Percentiles rank a stretch among this genome's conserved stretches.
Evolutionary conservation across 2,797 vertebrate genomes (phyloP).

Genomic region (Parotocinclus haroldoi): DNA sequence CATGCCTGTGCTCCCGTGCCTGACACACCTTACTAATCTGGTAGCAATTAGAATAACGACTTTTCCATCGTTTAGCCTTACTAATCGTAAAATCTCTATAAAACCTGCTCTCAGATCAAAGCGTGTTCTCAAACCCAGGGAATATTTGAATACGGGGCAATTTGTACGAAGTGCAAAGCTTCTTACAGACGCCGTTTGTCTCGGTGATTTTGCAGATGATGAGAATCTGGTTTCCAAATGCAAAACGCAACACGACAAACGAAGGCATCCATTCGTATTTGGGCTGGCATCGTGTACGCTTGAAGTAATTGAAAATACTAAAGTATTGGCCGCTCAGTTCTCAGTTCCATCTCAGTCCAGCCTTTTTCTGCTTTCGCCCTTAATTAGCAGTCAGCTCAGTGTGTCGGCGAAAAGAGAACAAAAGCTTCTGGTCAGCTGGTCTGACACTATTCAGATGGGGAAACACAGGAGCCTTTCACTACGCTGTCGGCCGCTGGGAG

Average conservation of each 20-base stretch:
- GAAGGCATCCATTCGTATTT: no score
- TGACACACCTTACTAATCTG: conserved; percentile 54
- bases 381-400: conserved; percentile 8
- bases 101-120: conserved; percentile 23
- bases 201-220: no score
- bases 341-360: background rate
- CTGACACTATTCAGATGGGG: conserved; percentile 39
- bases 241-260: no score
- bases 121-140: background rate
- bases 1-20: background rate
- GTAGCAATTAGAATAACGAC: conserved; percentile 52
- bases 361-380: conserved; percentile 19
- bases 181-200: no score
- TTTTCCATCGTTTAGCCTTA: conserved; percentile 54
- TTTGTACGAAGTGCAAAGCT: no score
- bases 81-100: conserved; percentile 38
- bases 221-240: no score
- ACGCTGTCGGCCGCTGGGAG: conserved; percentile 47
- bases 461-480: conserved; percentile 66
- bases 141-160: background rate
- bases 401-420: conserved; percentile 50
- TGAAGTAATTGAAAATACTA: conserved; percentile 52
- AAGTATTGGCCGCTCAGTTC: no score
- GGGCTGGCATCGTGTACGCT: conserved; percentile 52
- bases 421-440: conserved; percentile 46